A percentile compares a stretch with the other conserved stretches of the same genome.
Conservation (phyloP, 1,140 invertebrate genomes). For the Drosophila bipectinata region DNA sequence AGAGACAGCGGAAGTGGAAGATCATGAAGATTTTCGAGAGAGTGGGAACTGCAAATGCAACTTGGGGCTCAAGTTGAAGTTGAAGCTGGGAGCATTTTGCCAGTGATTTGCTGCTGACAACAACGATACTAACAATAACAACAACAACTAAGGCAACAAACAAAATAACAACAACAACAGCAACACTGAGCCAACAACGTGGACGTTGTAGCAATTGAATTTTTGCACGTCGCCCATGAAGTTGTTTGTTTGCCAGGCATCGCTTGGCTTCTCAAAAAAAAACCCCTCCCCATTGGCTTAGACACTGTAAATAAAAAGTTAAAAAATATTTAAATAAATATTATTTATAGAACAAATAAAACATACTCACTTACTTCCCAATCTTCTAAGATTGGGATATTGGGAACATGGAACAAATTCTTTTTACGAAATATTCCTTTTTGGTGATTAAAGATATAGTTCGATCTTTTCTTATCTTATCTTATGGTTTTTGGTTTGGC, state of each 20-base stretch:
- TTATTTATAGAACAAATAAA: too few relatives aligned
- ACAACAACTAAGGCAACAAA: constrained; percentile 28
- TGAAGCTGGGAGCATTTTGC: constrained; percentile 58
- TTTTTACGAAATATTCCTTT: too few relatives aligned
- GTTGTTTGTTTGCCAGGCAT: constrained; percentile 81
- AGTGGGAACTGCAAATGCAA: constrained; percentile 41
- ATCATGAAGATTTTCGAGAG: constrained; percentile 57
- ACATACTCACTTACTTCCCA: too few relatives aligned
- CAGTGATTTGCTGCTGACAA: constrained; percentile 63
- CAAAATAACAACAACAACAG: constrained; percentile 33
- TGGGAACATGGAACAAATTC: too few relatives aligned
- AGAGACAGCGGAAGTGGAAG: constrained; percentile 16
- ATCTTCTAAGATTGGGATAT: too few relatives aligned
- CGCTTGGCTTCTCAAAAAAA: constrained; percentile 42
- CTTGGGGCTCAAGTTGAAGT: constrained; percentile 41
- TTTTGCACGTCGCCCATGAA: constrained; percentile 82
- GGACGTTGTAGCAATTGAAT: constrained; percentile 80
- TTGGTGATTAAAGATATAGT: too few relatives aligned
- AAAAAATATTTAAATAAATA: not conserved
- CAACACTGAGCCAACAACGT: constrained; percentile 38
- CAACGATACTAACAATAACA: constrained; percentile 35
- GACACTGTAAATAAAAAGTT: not conserved
- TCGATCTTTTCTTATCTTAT: too few relatives aligned
- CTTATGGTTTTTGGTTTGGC: too few relatives aligned
- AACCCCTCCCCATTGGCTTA: not conserved